These are phyloP conservation scores for Pangasius larnaudii DNA, from an alignment of 2,797 vertebrate genomes.

Conservation along the genomic window DNA sequence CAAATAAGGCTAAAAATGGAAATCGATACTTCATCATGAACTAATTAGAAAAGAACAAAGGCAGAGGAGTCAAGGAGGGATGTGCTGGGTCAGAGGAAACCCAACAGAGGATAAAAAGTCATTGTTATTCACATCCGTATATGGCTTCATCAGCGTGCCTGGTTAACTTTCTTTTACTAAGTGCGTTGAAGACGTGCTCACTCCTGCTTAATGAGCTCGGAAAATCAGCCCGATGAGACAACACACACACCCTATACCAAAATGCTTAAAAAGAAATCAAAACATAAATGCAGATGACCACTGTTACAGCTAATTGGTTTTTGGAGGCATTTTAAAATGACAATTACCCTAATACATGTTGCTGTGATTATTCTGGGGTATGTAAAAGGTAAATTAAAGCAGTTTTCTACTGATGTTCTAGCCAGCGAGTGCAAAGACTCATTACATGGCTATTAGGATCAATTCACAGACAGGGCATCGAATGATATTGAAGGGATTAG, in stretches of 20 bases:
- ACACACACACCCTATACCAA: slow-evolving; percentile 5
- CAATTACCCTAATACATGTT: slow-evolving; percentile 18
- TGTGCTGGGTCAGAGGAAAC: slow-evolving; percentile 52
- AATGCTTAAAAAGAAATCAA: slow-evolving; percentile 31
- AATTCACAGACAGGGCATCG: slow-evolving; percentile 46
- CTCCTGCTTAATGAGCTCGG: slow-evolving; percentile 43
- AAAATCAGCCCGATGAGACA: slow-evolving; percentile 22
- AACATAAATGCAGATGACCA: slow-evolving; percentile 38
- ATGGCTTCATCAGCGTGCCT: slow-evolving; percentile 64
- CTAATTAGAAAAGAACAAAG: slow-evolving; percentile 58
- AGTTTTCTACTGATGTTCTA: slow-evolving; percentile 48
- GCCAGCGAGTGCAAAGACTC: slow-evolving; percentile 40
- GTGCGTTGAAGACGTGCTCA: slow-evolving; percentile 15
- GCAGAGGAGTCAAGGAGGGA: slow-evolving; percentile 43
- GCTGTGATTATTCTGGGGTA: slow-evolving; percentile 49
- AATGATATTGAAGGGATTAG: slow-evolving; percentile 48
- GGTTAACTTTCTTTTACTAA: slow-evolving; percentile 49
- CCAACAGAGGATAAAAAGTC: slow-evolving; percentile 51
- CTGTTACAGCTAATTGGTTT: slow-evolving; percentile 26
- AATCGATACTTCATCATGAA: slow-evolving; percentile 58
- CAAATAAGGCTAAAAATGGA: slow-evolving; percentile 53
- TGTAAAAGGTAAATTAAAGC: slow-evolving; percentile 51
- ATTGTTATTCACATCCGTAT: slow-evolving; percentile 60
- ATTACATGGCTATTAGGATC: slow-evolving; percentile 61
- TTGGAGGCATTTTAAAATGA: slow-evolving; percentile 26